These are phyloP conservation scores for Ophion obscuratus DNA, from an alignment of 2,888 invertebrate genomes.

Conservation along the genomic window DNA sequence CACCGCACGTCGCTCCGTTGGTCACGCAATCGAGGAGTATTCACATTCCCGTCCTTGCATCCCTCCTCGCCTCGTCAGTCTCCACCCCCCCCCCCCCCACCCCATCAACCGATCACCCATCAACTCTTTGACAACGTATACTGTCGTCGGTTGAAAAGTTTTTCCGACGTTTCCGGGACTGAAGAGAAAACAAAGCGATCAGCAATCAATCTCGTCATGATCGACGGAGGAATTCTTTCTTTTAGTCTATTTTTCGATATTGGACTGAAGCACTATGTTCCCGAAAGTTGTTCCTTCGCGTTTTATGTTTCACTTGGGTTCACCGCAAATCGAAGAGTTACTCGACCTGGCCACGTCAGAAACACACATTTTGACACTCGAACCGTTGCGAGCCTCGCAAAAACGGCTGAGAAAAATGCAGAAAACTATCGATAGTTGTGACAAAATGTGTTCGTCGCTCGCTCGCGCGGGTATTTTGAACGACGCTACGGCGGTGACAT, in stretches of 20 bases:
- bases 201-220: neutral
- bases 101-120: neutral
- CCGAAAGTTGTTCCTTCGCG: too few relatives aligned
- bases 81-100: neutral
- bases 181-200: neutral
- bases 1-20: neutral
- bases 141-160: neutral
- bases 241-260: neutral
- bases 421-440: too few relatives aligned
- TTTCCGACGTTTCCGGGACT: neutral
- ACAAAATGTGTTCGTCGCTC: too few relatives aligned
- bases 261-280: too few relatives aligned
- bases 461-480: too few relatives aligned
- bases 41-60: conserved; percentile 59
- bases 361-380: too few relatives aligned
- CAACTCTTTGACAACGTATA: neutral
- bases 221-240: neutral
- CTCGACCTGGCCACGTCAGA: too few relatives aligned
- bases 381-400: too few relatives aligned
- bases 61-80: neutral
- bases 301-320: too few relatives aligned
- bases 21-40: conserved; percentile 65
- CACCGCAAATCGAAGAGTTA: too few relatives aligned
- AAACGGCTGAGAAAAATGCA: too few relatives aligned
- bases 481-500: too few relatives aligned